These are phyloP conservation scores for Boloria selene DNA, from an alignment of 2,888 invertebrate species.

Conservation along the genomic window DNA sequence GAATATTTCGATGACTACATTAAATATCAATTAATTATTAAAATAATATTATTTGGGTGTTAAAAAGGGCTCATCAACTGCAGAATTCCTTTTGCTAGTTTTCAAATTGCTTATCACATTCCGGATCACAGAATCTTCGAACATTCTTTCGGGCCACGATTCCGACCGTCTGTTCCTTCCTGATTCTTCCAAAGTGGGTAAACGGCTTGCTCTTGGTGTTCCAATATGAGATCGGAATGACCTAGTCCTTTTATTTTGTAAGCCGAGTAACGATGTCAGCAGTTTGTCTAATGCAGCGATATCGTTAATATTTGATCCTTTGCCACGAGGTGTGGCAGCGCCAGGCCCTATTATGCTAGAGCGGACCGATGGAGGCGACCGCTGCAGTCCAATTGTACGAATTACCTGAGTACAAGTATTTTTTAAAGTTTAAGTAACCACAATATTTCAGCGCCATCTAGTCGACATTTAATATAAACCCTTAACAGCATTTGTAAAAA, in stretches of 20 bases:
- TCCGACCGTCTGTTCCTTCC: conserved; percentile 57
- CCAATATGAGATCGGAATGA: conserved; percentile 66
- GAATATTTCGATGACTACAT: too few relatives aligned
- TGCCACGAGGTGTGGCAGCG: conserved; percentile 54
- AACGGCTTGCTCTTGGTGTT: conserved; percentile 64
- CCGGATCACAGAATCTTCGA: conserved; percentile 68
- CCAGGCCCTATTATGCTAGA: conserved; percentile 63
- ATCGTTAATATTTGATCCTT: conserved; percentile 78
- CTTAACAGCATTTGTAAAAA: too few relatives aligned
- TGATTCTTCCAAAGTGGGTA: conserved; percentile 56
- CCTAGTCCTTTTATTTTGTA: conserved; percentile 58
- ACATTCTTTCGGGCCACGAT: conserved; percentile 74
- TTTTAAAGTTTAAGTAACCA: too few relatives aligned
- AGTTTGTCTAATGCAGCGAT: conserved; percentile 85
- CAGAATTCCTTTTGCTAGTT: conserved; percentile 59
- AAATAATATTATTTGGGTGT: conserved; percentile 62
- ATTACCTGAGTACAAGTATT: conserved; percentile 27
- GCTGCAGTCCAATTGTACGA: conserved; percentile 53
- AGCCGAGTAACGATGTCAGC: conserved; percentile 82
- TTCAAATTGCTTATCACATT: conserved; percentile 68
- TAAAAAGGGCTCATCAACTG: conserved; percentile 67
- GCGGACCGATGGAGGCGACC: conserved; percentile 56
- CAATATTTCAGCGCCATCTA: too few relatives aligned
- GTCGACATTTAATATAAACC: too few relatives aligned
- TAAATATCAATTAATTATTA: neutral